phyloP scores from a whole-genome alignment of 2,888 invertebrate genomes.

The Alloscopus bannaensis region DNA sequence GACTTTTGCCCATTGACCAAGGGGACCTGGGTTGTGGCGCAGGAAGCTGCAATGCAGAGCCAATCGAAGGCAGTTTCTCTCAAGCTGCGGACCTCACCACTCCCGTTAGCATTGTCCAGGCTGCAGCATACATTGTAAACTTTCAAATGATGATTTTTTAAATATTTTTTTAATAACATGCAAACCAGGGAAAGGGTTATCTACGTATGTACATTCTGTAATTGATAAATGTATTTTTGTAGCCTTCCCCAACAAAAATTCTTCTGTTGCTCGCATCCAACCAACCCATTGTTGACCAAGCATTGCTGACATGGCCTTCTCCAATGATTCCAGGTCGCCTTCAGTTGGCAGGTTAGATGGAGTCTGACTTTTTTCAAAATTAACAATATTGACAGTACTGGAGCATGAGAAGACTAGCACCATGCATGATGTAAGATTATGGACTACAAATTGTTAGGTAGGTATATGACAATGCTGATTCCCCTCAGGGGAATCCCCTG shows the following conservation, averaged over 20 bases:
- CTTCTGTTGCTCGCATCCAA: background rate
- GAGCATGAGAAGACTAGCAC: background rate
- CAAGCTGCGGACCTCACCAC: slow-evolving; percentile 24
- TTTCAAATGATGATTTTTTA: no score
- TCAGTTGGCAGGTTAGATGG: no score
- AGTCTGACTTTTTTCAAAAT: no score
- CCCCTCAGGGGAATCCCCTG: no score
- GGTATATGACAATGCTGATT: no score
- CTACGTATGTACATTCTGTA: no score
- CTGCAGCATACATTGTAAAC: slow-evolving; percentile 20
- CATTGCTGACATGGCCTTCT: slow-evolving; percentile 30
- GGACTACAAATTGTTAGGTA: no score
- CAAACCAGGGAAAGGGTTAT: no score
- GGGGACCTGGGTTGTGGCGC: slow-evolving; percentile 32
- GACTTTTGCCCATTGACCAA: slow-evolving; percentile 56
- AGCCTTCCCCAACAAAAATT: slow-evolving; percentile 43
- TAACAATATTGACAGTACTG: no score
- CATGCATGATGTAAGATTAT: background rate
- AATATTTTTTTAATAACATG: background rate
- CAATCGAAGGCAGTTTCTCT: slow-evolving; percentile 23
- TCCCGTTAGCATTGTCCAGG: slow-evolving; percentile 4
- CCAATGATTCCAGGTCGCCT: slow-evolving; percentile 40
- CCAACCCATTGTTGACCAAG: slow-evolving; percentile 2
- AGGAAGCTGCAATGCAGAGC: slow-evolving; percentile 18
- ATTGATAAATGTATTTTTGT: no score